Base-by-base conservation (phyloP, 2,888 invertebrate genomes). In the Synanthedon formicaeformis region DNA sequence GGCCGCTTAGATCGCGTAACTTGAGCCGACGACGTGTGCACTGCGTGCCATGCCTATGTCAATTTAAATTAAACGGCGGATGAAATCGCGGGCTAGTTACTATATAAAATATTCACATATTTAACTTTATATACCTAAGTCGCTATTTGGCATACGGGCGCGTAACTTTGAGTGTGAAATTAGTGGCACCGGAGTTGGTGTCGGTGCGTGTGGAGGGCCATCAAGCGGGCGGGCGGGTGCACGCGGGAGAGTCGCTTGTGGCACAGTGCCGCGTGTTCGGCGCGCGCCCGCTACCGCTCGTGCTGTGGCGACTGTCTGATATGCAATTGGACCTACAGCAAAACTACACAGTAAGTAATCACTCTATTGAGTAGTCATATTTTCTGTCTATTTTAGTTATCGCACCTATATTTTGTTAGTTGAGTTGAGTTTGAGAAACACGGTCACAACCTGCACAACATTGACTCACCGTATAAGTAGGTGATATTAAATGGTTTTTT, bases 201-300 rank as follows among this genome's bases (percentile, higher is more conserved):
- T 70, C 76, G 2, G 67, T 87, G 3, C 75, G 78, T 2, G 60
- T 57, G 6, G 52, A 51, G 0, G 62, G 58, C 12, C 51, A 58
- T 14, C 53, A 58, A 50, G 53, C 55, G 27, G 59, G 58, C 49
- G 75, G 71, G 2, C 67, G 78, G 2, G 78, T 77, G 54, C 67
- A 61, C 4, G 73, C 77, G 6, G 79, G 76, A 0, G 71, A 76
- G 40, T 59, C 69, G 5, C 60, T 84, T 6, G 50, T 57, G 14
- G 59, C 81, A 57, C 81, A 82, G 61, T 87, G 87, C 60, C 71
- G 81, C n/a, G 84, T 84, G 57, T 65, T 86, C 4, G 86, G 85
- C 56, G 81, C 86, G 16, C 71, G 78, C 1, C 87, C 87, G 4
- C 63, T 73, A 55, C 85, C 86, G 1, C 53, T 71, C 10, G 56